Base-by-base conservation (phyloP, 1,140 invertebrate genomes). In the Drosophila micromelanica region DNA sequence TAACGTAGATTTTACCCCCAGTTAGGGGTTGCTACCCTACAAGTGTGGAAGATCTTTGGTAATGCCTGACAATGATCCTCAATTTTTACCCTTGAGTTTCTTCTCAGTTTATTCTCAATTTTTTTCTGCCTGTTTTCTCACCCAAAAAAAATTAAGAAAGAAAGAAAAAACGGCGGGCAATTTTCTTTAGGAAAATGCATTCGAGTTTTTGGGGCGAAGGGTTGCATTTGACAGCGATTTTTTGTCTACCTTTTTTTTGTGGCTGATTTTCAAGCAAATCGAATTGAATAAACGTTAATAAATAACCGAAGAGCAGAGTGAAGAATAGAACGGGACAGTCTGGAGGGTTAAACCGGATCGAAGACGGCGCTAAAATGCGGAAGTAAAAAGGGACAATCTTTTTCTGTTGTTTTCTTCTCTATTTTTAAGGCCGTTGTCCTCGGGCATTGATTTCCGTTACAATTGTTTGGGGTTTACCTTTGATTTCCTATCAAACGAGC, bases 271-370 rank as follows among this genome's bases (percentile, higher is more conserved):
- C 52, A 65, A 52, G 76, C 77, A 80, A 82, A 69, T 77, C 84
- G 84, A 77, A 87, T 84, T 87, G 84, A 84, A 89, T 87, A 89
- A 84, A 77, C 84, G 73, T 82, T 89, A 89, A 87, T 89, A 87
- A 87, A 87, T 82, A 89, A 77, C 48, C 13, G 45, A 27, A 27
- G 27, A 27, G 27, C 4, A 27, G 27, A 27, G 1, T 46, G 63
- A 56, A 56, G 40, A 57, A 57, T 30, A 27, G 27, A 45, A 45
- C 40, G 35, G 54, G 12, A 27, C 43, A 56, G 46, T 12, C n/a
- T 11, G 45, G 45, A 38, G 23, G 12, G 32, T 37, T 43, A 67
- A 73, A 37, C 37, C 40, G 69, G 55, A 42, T 9, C 38, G n/a
- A 70, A 75, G 35, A 71, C 65, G 73, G 76, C 76, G 79, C 79